Conservation (phyloP, 2,888 invertebrate genomes). For the Drosophila diplacantha region DNA sequence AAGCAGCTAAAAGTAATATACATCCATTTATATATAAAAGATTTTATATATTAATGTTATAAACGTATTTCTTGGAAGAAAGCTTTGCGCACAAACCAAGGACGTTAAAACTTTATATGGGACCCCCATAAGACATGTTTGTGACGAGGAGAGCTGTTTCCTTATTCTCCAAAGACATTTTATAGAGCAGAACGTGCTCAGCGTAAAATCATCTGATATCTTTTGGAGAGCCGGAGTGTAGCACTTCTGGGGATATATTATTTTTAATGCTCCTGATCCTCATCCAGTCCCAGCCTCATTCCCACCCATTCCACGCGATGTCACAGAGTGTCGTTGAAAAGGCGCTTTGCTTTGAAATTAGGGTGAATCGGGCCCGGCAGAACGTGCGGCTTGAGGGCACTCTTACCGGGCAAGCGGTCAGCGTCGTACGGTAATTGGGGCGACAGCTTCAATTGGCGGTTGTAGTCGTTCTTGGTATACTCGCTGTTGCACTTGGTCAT, state of each 20-base stretch:
- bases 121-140: conserved; percentile 22
- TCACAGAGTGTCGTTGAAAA: conserved; percentile 72
- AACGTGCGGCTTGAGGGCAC: conserved; percentile 84
- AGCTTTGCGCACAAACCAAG: conserved; percentile 7
- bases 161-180: conserved; percentile 3
- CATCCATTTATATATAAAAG: not conserved
- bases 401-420: conserved; percentile 82
- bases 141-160: conserved; percentile 1
- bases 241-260: conserved; percentile 8
- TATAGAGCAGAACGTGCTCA: not conserved
- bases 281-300: conserved; percentile 10
- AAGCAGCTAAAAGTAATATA: not conserved
- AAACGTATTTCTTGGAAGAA: conserved; percentile 5
- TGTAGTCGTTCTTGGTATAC: conserved; percentile 86
- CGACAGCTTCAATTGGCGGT: conserved; percentile 83
- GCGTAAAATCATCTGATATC: not conserved
- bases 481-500: conserved; percentile 84
- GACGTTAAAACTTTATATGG: conserved; percentile 3
- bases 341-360: conserved; percentile 71
- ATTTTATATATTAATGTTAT: not conserved
- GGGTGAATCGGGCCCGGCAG: conserved; percentile 87
- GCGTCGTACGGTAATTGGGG: conserved; percentile 88
- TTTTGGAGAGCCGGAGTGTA: not conserved
- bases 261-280: conserved; percentile 5
- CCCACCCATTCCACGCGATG: conserved; percentile 48